Conservation (phyloP, 2,113 vertebrate species). For the Solea senegalensis region DNA sequence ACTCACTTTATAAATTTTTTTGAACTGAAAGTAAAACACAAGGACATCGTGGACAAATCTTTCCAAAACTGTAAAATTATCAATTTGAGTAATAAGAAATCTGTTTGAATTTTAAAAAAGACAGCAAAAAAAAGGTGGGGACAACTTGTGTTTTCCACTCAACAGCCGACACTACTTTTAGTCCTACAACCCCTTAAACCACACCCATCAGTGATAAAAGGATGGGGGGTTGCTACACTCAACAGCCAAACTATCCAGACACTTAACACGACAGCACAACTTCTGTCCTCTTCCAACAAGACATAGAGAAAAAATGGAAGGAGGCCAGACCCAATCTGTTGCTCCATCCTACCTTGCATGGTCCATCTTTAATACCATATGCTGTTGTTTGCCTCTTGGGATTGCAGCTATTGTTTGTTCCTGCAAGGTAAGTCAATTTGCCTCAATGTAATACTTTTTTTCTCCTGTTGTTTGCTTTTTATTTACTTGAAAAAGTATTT, state of each 20-base stretch:
- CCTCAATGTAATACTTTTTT: not conserved
- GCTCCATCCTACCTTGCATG: slow-evolving; percentile 59
- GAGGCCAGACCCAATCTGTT: not conserved
- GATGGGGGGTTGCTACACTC: not conserved
- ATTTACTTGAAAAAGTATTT: too few species aligned
- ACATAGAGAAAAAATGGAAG: slow-evolving; percentile 54
- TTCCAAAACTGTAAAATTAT: too few species aligned
- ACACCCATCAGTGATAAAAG: slow-evolving; percentile 40
- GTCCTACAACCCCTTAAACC: slow-evolving; percentile 1
- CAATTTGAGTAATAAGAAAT: too few species aligned
- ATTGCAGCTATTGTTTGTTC: slow-evolving; percentile 74
- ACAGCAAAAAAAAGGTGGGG: too few species aligned
- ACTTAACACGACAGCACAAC: not conserved
- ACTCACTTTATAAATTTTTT: too few species aligned
- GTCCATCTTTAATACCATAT: slow-evolving; percentile 73
- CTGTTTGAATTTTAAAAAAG: too few species aligned
- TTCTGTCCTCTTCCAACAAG: not conserved
- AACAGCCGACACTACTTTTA: not conserved
- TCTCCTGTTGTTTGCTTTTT: not conserved
- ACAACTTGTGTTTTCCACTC: too few species aligned
- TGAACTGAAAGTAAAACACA: too few species aligned
- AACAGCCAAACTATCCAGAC: not conserved
- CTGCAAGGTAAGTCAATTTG: slow-evolving; percentile 58
- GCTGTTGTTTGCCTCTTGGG: slow-evolving; percentile 72
- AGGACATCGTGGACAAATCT: too few species aligned